Conservation (phyloP, 92 coral and sea anemone genomes). For the Phymanthus crucifer region DNA sequence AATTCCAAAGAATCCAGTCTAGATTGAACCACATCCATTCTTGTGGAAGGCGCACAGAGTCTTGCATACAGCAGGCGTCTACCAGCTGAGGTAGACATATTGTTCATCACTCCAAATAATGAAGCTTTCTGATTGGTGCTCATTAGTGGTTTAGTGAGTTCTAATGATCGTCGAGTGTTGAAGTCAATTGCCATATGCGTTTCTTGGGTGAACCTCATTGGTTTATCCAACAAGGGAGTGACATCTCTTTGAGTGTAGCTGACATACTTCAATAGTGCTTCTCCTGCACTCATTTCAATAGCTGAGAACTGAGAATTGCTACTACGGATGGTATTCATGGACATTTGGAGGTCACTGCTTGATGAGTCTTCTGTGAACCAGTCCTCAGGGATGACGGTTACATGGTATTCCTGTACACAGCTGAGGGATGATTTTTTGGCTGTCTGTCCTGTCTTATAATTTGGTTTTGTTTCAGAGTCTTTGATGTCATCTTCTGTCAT, state of each 20-base stretch:
- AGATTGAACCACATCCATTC: constrained; percentile 39
- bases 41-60: constrained; percentile 78
- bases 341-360: constrained; percentile 1
- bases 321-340: constrained; percentile 17
- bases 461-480: constrained; percentile 39
- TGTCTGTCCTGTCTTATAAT: constrained; percentile 60
- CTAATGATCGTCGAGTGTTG: constrained; percentile 70
- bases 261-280: constrained; percentile 68
- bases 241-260: constrained; percentile 73
- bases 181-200: constrained; percentile 89
- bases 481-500: constrained; percentile 68
- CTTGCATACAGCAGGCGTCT: constrained; percentile 65
- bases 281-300: constrained; percentile 67
- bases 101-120: constrained; percentile 77
- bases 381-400: constrained; percentile 66
- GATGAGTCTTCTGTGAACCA: constrained; percentile 65
- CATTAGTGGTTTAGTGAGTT: constrained; percentile 73
- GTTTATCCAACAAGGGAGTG: constrained; percentile 68
- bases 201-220: constrained; percentile 65
- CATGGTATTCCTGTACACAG: constrained; percentile 63
- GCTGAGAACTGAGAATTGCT: constrained; percentile 59
- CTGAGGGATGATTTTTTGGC: constrained; percentile 55
- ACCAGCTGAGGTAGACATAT: constrained; percentile 73
- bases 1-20: constrained; percentile 68
- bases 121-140: constrained; percentile 77